A percentile compares a stretch with the other conserved stretches of the same genome.
Conservation (phyloP, 1,140 invertebrate genomes). For the Dreissena rostriformis region DNA sequence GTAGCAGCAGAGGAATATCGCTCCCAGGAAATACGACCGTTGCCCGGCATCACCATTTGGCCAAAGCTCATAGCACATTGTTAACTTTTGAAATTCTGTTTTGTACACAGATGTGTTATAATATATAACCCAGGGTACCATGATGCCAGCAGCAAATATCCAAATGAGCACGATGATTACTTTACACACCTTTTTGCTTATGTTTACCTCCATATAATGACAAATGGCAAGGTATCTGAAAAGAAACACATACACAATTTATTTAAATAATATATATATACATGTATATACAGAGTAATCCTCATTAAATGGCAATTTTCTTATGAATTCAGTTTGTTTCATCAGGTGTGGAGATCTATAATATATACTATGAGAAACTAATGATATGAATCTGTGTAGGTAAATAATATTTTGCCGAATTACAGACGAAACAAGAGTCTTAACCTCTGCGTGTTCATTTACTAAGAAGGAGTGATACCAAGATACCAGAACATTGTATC, state of each 20-base stretch:
- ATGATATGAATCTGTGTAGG: no score
- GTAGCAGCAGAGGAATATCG: constrained; percentile 95
- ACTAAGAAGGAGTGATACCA: no score
- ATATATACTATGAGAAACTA: no score
- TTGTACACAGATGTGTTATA: constrained; percentile 85
- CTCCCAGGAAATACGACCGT: constrained; percentile 93
- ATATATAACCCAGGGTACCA: constrained; percentile 94
- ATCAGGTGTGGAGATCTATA: no score
- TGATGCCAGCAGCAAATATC: constrained; percentile 91
- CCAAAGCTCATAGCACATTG: constrained; percentile 68
- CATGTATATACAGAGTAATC: no score
- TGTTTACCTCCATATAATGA: constrained; percentile 95
- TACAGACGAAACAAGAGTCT: no score
- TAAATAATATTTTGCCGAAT: no score
- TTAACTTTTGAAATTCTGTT: constrained; percentile 34
- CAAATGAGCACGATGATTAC: constrained; percentile 95
- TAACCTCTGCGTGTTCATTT: no score
- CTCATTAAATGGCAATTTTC: no score
- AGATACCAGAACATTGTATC: no score
- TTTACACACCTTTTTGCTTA: constrained; percentile 91
- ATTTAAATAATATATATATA: no score
- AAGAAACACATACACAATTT: constrained; percentile 21
- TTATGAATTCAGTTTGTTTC: no score
- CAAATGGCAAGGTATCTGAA: constrained; percentile 96
- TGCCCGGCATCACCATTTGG: constrained; percentile 84